A percentile compares a stretch with the other conserved stretches of the same genome.
phyloP scores from a whole-genome alignment of 2,113 vertebrate genomes.

The Setophaga petechia region DNA sequence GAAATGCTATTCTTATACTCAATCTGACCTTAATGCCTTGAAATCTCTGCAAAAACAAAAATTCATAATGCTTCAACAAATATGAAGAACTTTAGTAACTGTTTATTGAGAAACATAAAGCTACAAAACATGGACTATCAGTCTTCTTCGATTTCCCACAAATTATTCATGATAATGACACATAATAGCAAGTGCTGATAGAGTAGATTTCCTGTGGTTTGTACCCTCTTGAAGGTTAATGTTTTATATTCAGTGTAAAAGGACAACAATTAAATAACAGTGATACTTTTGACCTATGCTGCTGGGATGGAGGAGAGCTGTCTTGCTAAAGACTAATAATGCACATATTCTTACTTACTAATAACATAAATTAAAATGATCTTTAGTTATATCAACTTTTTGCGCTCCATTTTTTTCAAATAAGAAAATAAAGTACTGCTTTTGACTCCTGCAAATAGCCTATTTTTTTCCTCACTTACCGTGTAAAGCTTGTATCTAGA shows the following conservation, averaged over 20 bases:
- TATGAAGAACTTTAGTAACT: neutral
- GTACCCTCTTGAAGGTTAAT: constrained; percentile 42
- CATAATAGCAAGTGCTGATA: constrained; percentile 25
- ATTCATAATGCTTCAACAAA: neutral
- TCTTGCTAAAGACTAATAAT: neutral
- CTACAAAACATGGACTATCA: neutral
- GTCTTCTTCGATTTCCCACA: neutral
- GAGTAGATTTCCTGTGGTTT: constrained; percentile 25
- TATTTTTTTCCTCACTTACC: neutral
- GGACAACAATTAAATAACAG: constrained; percentile 17
- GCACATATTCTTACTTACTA: neutral
- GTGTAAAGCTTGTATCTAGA: neutral
- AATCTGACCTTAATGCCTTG: neutral
- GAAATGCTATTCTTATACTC: neutral
- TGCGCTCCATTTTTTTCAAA: neutral
- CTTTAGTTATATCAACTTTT: neutral
- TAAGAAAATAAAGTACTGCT: neutral
- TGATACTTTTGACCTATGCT: constrained; percentile 15
- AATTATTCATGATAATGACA: constrained; percentile 59
- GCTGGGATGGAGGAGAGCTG: neutral
- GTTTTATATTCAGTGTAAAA: neutral
- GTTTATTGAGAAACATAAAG: neutral
- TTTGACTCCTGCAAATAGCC: neutral
- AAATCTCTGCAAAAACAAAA: neutral
- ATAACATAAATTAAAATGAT: neutral